Evolutionary conservation across 2,113 vertebrate genomes (phyloP), one percentile per base, ranked within the genome.

Genomic region (Ctenodactylus gundi): DNA sequence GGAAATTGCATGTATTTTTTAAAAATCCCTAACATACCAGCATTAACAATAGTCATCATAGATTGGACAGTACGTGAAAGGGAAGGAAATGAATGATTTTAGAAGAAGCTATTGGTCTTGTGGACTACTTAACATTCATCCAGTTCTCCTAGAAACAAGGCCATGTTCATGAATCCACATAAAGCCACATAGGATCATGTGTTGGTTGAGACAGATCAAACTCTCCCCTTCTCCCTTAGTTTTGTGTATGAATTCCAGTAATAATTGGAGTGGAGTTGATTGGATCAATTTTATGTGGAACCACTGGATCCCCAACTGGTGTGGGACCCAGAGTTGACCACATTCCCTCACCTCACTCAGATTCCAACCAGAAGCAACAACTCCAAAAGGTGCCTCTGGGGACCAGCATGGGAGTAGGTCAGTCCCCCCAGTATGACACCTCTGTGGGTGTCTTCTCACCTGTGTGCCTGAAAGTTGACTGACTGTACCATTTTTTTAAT

Each of bases 401-500:
- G 29, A 64, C 55, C 41, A 21, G 14, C 29, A 27, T 14, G 18
- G 1, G 11, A 4, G 27, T 0, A 15, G 4, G n/a, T 44, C 14
- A 23, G 17, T 44, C n/a, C 12, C 53, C 25, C 21, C 13, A 53
- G 7, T 13, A 57, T n/a, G 13, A 29, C 44, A 58, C 84, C 67
- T 85, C 17, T 70, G 20, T 60, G 49, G 41, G 4, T 55, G 36
- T 80, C 41, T 83, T 53, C 57, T n/a, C 46, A 21, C 51, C 41
- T 92, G 34, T 91, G 21, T 13, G 21, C 58, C 29, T 60, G 39
- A 46, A 75, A 67, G 34, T 65, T 81, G 85, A 49, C 64, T 58
- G 85, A 49, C 64, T 58, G 41, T 60, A 3, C 62, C 85, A 73
- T 92, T 83, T 94, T 95, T 95, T 46, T 91, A 93, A 95, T 95